These are phyloP conservation scores for Gambelia wislizenii DNA, from an alignment of 2,797 vertebrate genomes.

Conservation along the genomic window DNA sequence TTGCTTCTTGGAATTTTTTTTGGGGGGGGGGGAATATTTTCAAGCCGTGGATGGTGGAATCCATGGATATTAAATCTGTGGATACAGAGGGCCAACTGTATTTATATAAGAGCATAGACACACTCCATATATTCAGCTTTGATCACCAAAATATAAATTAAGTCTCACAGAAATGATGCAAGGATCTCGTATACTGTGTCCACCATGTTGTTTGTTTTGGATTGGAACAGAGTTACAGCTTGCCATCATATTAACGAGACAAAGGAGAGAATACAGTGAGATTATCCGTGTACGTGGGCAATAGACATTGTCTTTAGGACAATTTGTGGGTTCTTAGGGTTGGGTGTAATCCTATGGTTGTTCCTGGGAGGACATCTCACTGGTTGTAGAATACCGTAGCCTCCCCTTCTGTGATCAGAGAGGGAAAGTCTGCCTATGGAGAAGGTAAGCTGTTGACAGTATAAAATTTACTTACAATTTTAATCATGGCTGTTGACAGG, in stretches of 20 bases:
- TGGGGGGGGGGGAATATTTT: too few species aligned
- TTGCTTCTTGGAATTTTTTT: too few species aligned
- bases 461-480: too few species aligned
- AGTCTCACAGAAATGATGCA: neutral
- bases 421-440: neutral
- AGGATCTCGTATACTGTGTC: neutral
- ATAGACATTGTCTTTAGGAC: neutral
- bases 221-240: neutral
- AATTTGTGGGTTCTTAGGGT: neutral
- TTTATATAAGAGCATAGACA: neutral
- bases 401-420: neutral
- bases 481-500: too few species aligned
- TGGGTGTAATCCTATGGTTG: neutral
- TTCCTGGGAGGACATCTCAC: neutral
- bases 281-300: too few species aligned
- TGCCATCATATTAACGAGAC: neutral
- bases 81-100: too few species aligned
- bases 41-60: too few species aligned
- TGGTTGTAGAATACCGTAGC: too few species aligned
- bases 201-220: neutral
- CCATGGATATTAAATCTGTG: too few species aligned
- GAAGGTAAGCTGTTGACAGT: too few species aligned
- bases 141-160: neutral
- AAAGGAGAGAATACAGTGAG: neutral
- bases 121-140: neutral